Conservation (phyloP, 2,113 vertebrate species). For the Bubo bubo region DNA sequence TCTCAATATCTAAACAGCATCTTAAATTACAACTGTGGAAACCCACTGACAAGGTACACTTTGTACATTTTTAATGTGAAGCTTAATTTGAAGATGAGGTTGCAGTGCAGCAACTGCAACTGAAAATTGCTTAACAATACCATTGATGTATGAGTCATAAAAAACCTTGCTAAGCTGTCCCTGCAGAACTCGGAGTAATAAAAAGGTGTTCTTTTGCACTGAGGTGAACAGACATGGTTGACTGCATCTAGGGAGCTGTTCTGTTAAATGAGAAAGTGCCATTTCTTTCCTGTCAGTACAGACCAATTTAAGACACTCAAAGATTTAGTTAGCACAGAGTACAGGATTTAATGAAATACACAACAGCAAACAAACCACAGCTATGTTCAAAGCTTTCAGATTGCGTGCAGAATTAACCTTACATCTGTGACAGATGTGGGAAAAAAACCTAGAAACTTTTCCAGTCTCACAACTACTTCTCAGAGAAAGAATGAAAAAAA, state of each 20-base stretch:
- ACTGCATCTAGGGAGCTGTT: conserved; percentile 66
- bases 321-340: conserved; percentile 45
- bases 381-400: background rate
- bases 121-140: conserved; percentile 71
- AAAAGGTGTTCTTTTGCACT: conserved; percentile 68
- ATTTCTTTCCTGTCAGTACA: conserved; percentile 61
- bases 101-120: conserved; percentile 52
- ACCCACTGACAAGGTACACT: conserved; percentile 35
- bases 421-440: background rate
- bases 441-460: background rate
- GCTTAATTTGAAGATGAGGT: conserved; percentile 62
- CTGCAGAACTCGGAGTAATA: conserved; percentile 67
- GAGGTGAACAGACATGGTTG: conserved; percentile 70
- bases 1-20: background rate
- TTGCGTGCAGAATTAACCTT: background rate
- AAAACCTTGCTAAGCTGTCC: conserved; percentile 66
- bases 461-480: background rate
- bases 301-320: conserved; percentile 54
- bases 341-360: conserved; percentile 51
- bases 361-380: conserved; percentile 14
- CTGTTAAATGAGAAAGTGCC: conserved; percentile 66
- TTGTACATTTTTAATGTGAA: conserved; percentile 57
- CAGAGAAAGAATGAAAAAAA: background rate
- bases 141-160: conserved; percentile 69
- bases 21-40: conserved; percentile 11